Conservation (phyloP, 2,797 vertebrate species). For the Onychomys leucogaster region DNA sequence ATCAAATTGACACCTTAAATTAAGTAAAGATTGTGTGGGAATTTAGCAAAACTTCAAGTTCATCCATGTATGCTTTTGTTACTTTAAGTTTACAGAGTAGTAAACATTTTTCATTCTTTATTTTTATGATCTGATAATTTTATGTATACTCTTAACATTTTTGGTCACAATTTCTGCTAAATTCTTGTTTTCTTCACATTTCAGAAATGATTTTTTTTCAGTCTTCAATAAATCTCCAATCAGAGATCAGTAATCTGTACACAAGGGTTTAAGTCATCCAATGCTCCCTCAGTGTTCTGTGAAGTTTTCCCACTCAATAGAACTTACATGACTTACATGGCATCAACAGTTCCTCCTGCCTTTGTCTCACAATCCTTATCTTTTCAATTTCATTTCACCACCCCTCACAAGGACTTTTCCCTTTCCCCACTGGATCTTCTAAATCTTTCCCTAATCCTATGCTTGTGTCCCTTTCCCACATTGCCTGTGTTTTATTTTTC, state of each 20-base stretch:
- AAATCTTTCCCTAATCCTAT: background rate
- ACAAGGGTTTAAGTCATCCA: background rate
- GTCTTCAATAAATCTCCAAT: background rate
- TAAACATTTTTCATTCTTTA: background rate
- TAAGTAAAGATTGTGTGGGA: constrained; percentile 66
- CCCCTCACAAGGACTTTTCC: background rate
- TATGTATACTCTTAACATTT: background rate
- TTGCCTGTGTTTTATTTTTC: background rate
- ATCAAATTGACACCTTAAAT: constrained; percentile 74
- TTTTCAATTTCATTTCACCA: background rate
- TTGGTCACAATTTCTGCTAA: background rate
- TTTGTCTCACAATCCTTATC: background rate
- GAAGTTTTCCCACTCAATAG: background rate
- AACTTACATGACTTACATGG: background rate
- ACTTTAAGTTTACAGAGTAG: constrained; percentile 40
- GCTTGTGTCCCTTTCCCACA: background rate
- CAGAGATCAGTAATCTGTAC: background rate
- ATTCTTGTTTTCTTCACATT: background rate
- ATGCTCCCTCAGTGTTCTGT: background rate
- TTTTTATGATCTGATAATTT: background rate
- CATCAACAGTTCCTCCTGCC: background rate
- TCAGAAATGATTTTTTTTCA: background rate
- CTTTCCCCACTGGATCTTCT: too few relatives aligned
- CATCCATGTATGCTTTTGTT: constrained; percentile 59
- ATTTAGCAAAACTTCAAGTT: constrained; percentile 59